Evolutionary conservation across 2,113 vertebrate species (phyloP).

Genomic region (Chaetura pelagica): DNA sequence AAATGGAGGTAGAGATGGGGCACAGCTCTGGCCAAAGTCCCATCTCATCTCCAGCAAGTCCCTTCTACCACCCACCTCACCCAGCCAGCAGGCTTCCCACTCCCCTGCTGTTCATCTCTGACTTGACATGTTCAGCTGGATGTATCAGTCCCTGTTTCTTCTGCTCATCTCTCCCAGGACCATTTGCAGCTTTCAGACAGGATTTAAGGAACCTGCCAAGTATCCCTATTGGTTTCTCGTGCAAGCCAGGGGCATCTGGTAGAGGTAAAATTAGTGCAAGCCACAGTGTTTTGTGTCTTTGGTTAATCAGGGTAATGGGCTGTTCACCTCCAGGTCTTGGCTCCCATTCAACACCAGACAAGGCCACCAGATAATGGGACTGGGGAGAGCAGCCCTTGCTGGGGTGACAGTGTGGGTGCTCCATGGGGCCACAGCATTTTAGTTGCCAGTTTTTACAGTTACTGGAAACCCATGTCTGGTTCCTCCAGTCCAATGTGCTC

Average conservation of each 20-base stretch:
- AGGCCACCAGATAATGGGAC: not conserved
- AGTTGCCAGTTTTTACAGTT: not conserved
- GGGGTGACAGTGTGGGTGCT: rapidly evolving
- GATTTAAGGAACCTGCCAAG: too few species aligned
- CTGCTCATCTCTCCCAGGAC: not conserved
- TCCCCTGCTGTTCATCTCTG: not conserved
- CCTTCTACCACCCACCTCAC: not conserved
- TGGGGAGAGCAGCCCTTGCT: not conserved
- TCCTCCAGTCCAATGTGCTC: not conserved
- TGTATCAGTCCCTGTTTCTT: not conserved
- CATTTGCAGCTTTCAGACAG: not conserved
- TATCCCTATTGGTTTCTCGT: too few species aligned
- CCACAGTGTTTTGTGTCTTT: not conserved
- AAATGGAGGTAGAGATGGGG: not conserved
- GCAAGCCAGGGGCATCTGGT: not conserved
- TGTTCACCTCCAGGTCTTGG: not conserved
- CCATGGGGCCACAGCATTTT: rapidly evolving
- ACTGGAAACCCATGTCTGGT: not conserved
- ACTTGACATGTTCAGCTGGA: not conserved
- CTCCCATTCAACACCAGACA: not conserved
- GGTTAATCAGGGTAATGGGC: not conserved
- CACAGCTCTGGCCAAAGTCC: not conserved
- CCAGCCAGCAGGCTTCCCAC: not conserved
- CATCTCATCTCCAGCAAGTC: not conserved
- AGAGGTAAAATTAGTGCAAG: not conserved